Base-by-base conservation (phyloP, 2,888 invertebrate species). In the Stenodera caucasica region DNA sequence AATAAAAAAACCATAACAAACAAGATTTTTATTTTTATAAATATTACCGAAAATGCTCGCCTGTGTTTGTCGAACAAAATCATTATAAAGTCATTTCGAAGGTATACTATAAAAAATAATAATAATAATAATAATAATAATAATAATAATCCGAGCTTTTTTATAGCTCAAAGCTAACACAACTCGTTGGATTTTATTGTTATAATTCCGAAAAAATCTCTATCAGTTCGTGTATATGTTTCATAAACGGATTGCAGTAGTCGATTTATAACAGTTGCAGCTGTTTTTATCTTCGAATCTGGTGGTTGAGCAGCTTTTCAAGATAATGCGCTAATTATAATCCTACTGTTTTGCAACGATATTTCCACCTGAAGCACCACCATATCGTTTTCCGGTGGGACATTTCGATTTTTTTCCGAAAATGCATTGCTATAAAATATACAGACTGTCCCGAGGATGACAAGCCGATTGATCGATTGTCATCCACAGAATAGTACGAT, bases 261-360 rank as follows among this genome's bases (percentile, higher is more conserved):
- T 11, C 7, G 11, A 12, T 23, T 4, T 26, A 5, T 23, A 15
- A 23, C 21, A 45, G 45, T 45, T 45, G 23, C 45, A 45, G 32
- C 53, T 32, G 53, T 21, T 53, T 33, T 53, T 53, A 53, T 53
- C 53, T 45, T 45, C 23, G 23, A 2, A 53, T 32, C 53, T 35
- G 32, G 21, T 23, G 53, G 32, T 53, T 53, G 15, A 53, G 53
- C 53, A 53, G 53, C 53, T 33, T 11, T 18, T 55, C 55, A 11
- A 55, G 55, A 55, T 55, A 55, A 49, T 32, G n/a, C 15, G 32
- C 29, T 55, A 55, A 55, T 55, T 55, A 49, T 49, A 55, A 54
- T 35, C 26, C 54, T 37, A 54, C 54, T 23, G 45, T 45, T 21
- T 4, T 40, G 9, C 18, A 7, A 11, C 15, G 11, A 11, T 18